Conservation (phyloP, 2,797 vertebrate genomes). For the Monodelphis domestica region DNA sequence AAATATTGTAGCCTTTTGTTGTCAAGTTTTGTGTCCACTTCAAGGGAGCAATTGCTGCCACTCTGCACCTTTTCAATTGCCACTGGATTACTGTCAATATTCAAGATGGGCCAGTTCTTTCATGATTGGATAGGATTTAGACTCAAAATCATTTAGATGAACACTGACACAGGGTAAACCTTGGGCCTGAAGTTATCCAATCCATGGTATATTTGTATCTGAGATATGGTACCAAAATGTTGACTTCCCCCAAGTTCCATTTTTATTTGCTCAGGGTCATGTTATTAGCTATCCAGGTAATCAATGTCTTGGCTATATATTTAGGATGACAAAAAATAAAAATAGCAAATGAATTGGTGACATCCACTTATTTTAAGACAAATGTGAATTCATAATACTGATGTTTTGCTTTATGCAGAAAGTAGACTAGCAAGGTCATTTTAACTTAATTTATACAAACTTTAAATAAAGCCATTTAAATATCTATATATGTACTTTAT, state of each 20-base stretch:
- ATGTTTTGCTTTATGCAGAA: neutral
- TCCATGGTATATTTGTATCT: neutral
- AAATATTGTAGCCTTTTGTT: neutral
- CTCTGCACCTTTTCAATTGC: neutral
- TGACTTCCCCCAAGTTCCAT: neutral
- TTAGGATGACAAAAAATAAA: neutral
- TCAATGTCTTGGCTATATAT: neutral
- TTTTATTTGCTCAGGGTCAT: neutral
- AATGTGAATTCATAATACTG: neutral
- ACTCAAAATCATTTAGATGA: neutral
- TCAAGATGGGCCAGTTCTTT: neutral
- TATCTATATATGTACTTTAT: neutral
- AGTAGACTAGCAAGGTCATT: neutral
- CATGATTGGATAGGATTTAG: neutral
- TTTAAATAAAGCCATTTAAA: too few species aligned
- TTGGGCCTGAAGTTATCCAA: neutral
- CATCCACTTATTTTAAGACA: neutral
- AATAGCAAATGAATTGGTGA: neutral
- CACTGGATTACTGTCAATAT: neutral
- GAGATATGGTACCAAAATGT: neutral
- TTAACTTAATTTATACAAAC: neutral
- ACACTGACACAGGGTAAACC: neutral
- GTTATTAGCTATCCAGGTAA: neutral
- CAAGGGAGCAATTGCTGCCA: neutral
- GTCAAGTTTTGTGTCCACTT: neutral